Percentiles rank a stretch among this genome's conserved stretches.
phyloP scores from a whole-genome alignment of 2,888 invertebrate species.

The Cotesia congregata region DNA sequence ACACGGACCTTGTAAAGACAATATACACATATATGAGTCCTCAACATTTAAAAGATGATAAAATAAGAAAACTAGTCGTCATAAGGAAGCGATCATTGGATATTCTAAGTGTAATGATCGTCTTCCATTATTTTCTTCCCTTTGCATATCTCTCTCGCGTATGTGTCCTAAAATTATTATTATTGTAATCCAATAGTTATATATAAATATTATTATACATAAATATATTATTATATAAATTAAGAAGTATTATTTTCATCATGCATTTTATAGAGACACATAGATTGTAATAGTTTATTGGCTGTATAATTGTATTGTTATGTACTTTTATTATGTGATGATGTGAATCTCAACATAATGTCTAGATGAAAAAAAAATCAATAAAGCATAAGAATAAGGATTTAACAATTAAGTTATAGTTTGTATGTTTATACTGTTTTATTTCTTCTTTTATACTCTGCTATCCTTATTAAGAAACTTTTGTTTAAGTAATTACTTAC shows the following conservation, averaged over 20 bases:
- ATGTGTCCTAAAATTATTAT: slow-evolving; percentile 48
- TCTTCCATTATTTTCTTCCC: slow-evolving; percentile 45
- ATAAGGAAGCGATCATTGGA: slow-evolving; percentile 45
- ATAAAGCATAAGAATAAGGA: slow-evolving; percentile 27
- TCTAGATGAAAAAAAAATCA: slow-evolving; percentile 34
- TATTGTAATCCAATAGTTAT: slow-evolving; percentile 47
- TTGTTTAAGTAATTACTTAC: too few species aligned
- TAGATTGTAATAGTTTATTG: slow-evolving; percentile 43
- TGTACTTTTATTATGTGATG: slow-evolving; percentile 36
- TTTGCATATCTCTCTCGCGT: slow-evolving; percentile 51
- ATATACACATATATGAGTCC: slow-evolving; percentile 55
- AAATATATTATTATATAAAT: slow-evolving; percentile 25
- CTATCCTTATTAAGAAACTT: too few species aligned
- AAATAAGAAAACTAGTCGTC: slow-evolving; percentile 49
- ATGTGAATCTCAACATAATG: slow-evolving; percentile 35
- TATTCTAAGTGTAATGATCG: slow-evolving; percentile 45
- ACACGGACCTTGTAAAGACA: slow-evolving; percentile 55
- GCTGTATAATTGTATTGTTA: slow-evolving; percentile 43
- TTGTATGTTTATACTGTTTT: too few species aligned
- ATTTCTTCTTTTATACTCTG: too few species aligned
- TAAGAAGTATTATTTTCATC: slow-evolving; percentile 49
- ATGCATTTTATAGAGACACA: slow-evolving; percentile 46
- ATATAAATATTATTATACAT: slow-evolving; percentile 3
- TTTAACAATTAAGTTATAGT: background rate
- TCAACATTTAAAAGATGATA: slow-evolving; percentile 47